Conservation (phyloP, 2,113 vertebrate species). For the Spilogale gracilis region DNA sequence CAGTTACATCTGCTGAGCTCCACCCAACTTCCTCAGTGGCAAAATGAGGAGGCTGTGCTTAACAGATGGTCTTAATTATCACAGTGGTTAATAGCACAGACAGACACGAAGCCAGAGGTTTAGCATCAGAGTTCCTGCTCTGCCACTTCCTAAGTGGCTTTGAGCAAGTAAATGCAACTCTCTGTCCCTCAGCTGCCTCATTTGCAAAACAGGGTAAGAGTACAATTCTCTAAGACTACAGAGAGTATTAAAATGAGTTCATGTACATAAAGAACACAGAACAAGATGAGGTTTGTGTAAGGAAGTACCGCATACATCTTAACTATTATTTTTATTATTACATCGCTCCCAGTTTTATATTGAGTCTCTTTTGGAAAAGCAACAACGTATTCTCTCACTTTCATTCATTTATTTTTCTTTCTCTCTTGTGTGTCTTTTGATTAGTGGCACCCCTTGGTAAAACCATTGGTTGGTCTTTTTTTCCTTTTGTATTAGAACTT, state of each 20-base stretch:
- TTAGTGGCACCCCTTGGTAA: background rate
- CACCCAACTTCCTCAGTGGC: background rate
- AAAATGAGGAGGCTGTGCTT: background rate
- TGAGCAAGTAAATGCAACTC: background rate
- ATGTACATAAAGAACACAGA: background rate
- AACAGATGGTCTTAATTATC: background rate
- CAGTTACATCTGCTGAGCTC: background rate
- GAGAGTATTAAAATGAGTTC: background rate
- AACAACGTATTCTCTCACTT: background rate
- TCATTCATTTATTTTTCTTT: background rate
- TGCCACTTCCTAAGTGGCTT: background rate
- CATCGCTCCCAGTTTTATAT: background rate
- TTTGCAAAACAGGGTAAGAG: background rate
- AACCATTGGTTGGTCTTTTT: background rate
- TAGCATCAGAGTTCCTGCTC: background rate
- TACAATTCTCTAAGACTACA: background rate
- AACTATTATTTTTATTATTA: background rate
- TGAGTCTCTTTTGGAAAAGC: background rate
- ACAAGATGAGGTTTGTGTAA: background rate
- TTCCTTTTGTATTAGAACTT: conserved; percentile 31
- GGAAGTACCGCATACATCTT: background rate
- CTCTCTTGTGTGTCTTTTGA: background rate
- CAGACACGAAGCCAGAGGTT: background rate
- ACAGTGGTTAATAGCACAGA: background rate
- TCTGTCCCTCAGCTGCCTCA: background rate